Conservation (phyloP, 2,797 vertebrate genomes). For the Diceros bicornis region DNA sequence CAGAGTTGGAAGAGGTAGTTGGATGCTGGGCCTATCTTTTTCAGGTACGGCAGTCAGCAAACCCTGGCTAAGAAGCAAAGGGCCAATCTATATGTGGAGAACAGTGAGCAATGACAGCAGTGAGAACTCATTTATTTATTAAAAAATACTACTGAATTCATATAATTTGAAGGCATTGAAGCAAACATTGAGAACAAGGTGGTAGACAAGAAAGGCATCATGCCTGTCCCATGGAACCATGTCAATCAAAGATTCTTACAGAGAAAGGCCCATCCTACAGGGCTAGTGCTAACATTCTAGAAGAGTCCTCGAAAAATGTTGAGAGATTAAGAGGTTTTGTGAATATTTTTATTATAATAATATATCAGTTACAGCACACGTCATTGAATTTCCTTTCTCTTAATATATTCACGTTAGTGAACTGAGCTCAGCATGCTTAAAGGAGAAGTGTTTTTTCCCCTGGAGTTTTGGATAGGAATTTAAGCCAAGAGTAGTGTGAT, state of each 20-base stretch:
- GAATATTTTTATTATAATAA: slow-evolving; percentile 54
- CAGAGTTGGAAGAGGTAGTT: not conserved
- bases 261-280: not conserved
- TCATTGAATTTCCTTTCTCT: slow-evolving; percentile 54
- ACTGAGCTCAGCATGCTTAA: not conserved
- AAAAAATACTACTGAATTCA: not conserved
- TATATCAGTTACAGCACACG: not conserved
- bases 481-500: not conserved
- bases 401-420: slow-evolving; percentile 39
- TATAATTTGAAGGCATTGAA: slow-evolving; percentile 1
- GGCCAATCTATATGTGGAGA: not conserved
- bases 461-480: not conserved
- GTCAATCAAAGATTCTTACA: not conserved
- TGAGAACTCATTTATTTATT: not conserved
- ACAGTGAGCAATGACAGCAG: not conserved
- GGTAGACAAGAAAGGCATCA: not conserved
- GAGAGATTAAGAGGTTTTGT: not conserved
- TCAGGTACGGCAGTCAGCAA: not conserved
- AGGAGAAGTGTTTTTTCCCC: not conserved
- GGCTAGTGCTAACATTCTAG: not conserved
- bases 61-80: slow-evolving; percentile 8
- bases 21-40: not conserved
- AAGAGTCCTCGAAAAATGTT: slow-evolving; percentile 44
- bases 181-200: not conserved
- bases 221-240: not conserved